Evolutionary conservation across 2,888 invertebrate genomes (phyloP).

Genomic region (Troides helena): DNA sequence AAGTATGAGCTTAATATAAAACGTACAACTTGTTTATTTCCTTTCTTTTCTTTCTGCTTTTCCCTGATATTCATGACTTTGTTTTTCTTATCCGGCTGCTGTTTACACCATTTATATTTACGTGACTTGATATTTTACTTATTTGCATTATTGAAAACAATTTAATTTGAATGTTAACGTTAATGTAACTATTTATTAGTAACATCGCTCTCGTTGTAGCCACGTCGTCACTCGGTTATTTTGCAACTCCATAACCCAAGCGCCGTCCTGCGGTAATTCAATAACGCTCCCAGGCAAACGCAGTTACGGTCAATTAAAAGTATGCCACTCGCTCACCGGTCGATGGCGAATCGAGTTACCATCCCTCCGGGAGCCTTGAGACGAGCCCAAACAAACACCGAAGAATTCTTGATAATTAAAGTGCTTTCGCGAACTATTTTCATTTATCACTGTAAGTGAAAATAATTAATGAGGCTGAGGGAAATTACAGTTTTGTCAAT

Average conservation of each 20-base stretch:
- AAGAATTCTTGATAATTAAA: conserved; percentile 61
- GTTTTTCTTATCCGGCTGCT: no score
- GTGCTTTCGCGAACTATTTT: conserved; percentile 54
- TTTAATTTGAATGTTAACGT: neutral
- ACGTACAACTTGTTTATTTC: no score
- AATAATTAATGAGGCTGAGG: conserved; percentile 28
- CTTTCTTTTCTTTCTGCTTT: no score
- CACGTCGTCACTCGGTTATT: conserved; percentile 37
- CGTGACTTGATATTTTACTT: neutral
- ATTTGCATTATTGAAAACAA: neutral
- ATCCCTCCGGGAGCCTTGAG: conserved; percentile 58
- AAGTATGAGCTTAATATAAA: no score
- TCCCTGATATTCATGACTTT: no score
- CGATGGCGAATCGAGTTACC: conserved; percentile 67
- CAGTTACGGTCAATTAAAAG: conserved; percentile 79
- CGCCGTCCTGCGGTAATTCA: conserved; percentile 67
- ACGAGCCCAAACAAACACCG: conserved; percentile 59
- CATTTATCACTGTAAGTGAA: conserved; percentile 41
- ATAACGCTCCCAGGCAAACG: conserved; percentile 76
- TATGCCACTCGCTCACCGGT: conserved; percentile 71
- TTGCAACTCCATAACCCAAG: conserved; percentile 53
- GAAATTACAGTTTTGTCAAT: conserved; percentile 28
- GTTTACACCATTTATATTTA: no score
- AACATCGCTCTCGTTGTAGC: conserved; percentile 7
- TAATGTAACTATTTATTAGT: conserved; percentile 6